phyloP scores from a whole-genome alignment of 2,888 invertebrate species.

The Orthonychiurus folsomi region DNA sequence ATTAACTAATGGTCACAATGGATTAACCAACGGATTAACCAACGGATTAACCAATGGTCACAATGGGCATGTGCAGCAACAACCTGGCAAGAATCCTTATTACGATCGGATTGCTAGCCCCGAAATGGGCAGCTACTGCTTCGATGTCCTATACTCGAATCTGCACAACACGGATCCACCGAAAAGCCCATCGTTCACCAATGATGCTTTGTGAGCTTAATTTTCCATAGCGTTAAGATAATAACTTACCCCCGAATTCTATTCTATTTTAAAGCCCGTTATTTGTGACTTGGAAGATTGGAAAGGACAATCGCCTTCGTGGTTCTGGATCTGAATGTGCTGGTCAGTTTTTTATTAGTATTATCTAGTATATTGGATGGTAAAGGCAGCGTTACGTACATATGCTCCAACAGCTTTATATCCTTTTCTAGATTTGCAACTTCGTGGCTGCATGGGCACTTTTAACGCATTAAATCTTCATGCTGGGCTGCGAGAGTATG shows the following conservation, averaged over 20 bases:
- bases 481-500: slow-evolving; percentile 88
- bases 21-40: neutral
- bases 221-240: neutral
- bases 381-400: too few species aligned
- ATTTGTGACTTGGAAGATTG: slow-evolving; percentile 99
- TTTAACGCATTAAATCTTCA: slow-evolving; percentile 95
- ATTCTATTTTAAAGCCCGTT: slow-evolving; percentile 61
- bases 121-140: slow-evolving; percentile 99
- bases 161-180: slow-evolving; percentile 88
- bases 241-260: neutral
- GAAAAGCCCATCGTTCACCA: slow-evolving; percentile 81
- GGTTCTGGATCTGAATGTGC: neutral
- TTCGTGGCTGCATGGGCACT: slow-evolving; percentile 97
- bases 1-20: slow-evolving; percentile 25
- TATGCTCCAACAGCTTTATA: too few species aligned
- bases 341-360: neutral
- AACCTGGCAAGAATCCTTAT: slow-evolving; percentile 24
- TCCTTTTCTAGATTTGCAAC: slow-evolving; percentile 64
- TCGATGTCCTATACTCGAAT: slow-evolving; percentile 93
- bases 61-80: slow-evolving; percentile 16
- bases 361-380: too few species aligned
- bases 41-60: slow-evolving; percentile 31
- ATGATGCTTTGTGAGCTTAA: slow-evolving; percentile 82
- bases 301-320: slow-evolving; percentile 83
- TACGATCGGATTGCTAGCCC: slow-evolving; percentile 60